These are phyloP conservation scores for Cynoglossus semilaevis DNA, from an alignment of 2,113 vertebrate genomes.

Conservation along the genomic window DNA sequence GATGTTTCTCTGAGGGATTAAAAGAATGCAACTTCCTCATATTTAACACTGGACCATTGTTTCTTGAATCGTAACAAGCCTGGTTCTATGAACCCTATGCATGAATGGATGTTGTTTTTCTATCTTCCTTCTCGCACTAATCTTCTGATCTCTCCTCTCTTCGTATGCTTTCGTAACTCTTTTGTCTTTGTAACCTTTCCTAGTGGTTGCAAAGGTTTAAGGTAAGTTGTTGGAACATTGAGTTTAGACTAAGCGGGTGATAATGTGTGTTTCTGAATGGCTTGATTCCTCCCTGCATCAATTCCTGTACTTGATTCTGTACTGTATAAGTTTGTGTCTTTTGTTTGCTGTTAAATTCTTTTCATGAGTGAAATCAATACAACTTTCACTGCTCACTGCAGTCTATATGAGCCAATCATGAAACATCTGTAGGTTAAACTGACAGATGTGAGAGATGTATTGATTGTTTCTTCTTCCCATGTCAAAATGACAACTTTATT, in stretches of 20 bases:
- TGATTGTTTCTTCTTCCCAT: too few relatives aligned
- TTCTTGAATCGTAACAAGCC: conserved; percentile 28
- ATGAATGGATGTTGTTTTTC: conserved; percentile 24
- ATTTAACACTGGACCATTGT: conserved; percentile 34
- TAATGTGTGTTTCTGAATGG: conserved; percentile 9
- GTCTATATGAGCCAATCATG: not conserved
- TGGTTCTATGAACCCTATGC: conserved; percentile 9
- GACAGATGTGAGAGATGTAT: too few relatives aligned
- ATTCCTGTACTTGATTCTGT: conserved; percentile 15
- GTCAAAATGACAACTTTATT: not conserved
- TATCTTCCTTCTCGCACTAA: conserved; percentile 74
- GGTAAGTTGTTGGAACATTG: conserved; percentile 85
- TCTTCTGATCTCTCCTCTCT: conserved; percentile 83
- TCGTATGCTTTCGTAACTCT: conserved; percentile 81
- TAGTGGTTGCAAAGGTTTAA: conserved; percentile 99
- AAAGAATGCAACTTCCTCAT: conserved; percentile 18
- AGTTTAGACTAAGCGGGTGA: not conserved
- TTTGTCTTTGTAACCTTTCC: conserved; percentile 86
- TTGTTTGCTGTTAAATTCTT: conserved; percentile 1
- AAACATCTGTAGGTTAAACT: too few relatives aligned
- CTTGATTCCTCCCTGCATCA: not conserved
- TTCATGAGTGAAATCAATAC: not conserved
- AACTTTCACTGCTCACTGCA: not conserved
- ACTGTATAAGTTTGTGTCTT: not conserved
- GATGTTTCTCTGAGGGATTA: conserved; percentile 24